phyloP scores from a whole-genome alignment of 2,113 vertebrate genomes.

The Bubo scandiacus region DNA sequence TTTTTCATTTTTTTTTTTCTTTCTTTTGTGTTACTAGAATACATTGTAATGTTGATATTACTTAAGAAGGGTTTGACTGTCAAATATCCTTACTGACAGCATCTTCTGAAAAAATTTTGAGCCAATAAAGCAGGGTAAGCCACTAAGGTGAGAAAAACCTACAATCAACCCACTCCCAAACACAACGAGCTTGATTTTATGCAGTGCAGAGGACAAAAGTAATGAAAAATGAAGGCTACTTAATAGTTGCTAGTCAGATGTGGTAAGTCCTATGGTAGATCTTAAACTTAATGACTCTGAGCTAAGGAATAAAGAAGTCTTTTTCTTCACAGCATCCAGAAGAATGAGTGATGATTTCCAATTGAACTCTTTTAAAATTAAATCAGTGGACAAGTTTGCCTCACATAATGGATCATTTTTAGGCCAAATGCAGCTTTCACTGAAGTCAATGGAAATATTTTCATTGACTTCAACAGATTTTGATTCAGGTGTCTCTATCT shows the following conservation, averaged over 20 bases:
- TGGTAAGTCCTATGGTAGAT: neutral
- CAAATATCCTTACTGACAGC: neutral
- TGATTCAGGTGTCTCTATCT: neutral
- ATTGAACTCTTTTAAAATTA: neutral
- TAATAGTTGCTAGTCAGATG: neutral
- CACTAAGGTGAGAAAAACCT: neutral
- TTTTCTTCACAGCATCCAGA: neutral
- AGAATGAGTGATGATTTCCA: slow-evolving; percentile 16
- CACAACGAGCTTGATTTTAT: neutral
- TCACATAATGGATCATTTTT: neutral
- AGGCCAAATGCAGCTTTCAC: neutral
- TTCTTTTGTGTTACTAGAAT: neutral
- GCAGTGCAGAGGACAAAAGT: neutral
- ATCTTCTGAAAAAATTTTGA: neutral
- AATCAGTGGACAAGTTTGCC: neutral
- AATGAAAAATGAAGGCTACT: neutral
- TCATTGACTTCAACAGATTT: neutral
- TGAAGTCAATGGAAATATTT: neutral
- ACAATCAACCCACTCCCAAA: neutral
- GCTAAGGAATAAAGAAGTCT: neutral
- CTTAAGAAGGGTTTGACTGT: neutral
- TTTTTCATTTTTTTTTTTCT: neutral
- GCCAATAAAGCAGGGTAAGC: neutral
- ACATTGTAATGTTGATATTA: neutral
- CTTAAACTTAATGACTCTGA: neutral